These are phyloP conservation scores for Lagopus muta DNA, from an alignment of 2,113 vertebrate species.

Conservation along the genomic window DNA sequence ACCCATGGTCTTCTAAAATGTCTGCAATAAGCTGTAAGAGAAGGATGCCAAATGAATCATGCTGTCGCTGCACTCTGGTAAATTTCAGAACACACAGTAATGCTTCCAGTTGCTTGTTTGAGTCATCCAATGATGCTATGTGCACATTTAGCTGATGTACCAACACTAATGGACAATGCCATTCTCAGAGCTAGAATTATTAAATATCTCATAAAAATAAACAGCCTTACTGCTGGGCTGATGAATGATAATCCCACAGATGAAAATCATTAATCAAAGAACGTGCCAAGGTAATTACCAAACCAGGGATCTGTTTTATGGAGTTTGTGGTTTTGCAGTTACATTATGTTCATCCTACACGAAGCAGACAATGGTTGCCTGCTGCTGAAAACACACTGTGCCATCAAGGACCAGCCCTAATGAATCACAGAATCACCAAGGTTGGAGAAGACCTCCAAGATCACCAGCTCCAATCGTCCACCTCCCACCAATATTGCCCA, in stretches of 20 bases:
- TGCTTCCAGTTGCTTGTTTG: constrained; percentile 44
- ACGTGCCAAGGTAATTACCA: background rate
- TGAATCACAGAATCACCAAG: too few relatives aligned
- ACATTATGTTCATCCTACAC: background rate
- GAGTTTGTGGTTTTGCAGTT: background rate
- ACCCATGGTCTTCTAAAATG: background rate
- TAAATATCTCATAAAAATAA: constrained; percentile 49
- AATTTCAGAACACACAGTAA: constrained; percentile 39
- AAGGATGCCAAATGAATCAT: constrained; percentile 24
- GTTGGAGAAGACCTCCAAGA: too few relatives aligned
- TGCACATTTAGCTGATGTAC: constrained; percentile 44
- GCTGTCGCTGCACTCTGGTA: background rate
- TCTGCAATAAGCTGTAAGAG: background rate
- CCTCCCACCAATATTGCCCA: too few relatives aligned
- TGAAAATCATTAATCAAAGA: constrained; percentile 50
- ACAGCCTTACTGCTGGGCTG: background rate
- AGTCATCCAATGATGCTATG: constrained; percentile 12
- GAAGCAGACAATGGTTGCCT: background rate
- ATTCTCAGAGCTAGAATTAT: constrained; percentile 23
- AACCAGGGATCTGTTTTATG: background rate
- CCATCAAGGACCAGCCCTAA: background rate
- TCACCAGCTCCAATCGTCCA: too few relatives aligned
- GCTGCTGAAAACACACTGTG: background rate
- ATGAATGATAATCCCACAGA: constrained; percentile 42
- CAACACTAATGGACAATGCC: constrained; percentile 30